Evolutionary conservation across 2,888 invertebrate species (phyloP).

Genomic region (Idaea dimidiata): DNA sequence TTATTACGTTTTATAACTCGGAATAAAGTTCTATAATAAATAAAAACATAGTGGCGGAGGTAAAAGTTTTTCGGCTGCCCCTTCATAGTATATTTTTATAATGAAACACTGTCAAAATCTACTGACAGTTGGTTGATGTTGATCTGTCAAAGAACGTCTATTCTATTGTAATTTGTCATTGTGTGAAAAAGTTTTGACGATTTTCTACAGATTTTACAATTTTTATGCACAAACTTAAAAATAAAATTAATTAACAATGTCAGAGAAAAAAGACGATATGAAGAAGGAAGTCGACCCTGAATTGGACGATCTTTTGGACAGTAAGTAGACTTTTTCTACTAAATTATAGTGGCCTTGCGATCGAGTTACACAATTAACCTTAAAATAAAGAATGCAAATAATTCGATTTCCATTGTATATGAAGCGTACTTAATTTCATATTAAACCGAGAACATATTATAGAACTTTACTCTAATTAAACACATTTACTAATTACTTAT

Average conservation of each 20-base stretch:
- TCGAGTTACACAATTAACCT: constrained; percentile 59
- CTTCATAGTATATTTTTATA: not conserved
- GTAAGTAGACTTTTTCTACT: constrained; percentile 74
- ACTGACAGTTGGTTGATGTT: not conserved
- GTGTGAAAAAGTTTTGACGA: not conserved
- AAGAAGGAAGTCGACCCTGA: constrained; percentile 82
- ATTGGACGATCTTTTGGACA: constrained; percentile 87
- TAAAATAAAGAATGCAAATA: not conserved
- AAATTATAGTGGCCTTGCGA: constrained; percentile 11
- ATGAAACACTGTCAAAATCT: not conserved
- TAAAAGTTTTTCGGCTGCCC: not conserved
- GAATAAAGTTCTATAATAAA: too few relatives aligned
- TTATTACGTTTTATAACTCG: too few relatives aligned
- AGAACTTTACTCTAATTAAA: not conserved
- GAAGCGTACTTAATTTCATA: not conserved
- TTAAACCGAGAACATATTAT: not conserved
- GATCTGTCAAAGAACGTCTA: not conserved
- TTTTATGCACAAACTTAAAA: constrained; percentile 12
- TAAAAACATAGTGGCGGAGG: not conserved
- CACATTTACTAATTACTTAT: too few relatives aligned
- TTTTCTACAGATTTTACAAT: constrained; percentile 29
- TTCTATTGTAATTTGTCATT: not conserved
- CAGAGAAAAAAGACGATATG: constrained; percentile 62
- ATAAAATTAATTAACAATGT: constrained; percentile 46
- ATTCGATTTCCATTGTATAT: not conserved